Evolutionary conservation across 2,888 invertebrate genomes (phyloP), one percentile per base, ranked within the genome.

Genomic region (Drosophila fulvimacula): DNA sequence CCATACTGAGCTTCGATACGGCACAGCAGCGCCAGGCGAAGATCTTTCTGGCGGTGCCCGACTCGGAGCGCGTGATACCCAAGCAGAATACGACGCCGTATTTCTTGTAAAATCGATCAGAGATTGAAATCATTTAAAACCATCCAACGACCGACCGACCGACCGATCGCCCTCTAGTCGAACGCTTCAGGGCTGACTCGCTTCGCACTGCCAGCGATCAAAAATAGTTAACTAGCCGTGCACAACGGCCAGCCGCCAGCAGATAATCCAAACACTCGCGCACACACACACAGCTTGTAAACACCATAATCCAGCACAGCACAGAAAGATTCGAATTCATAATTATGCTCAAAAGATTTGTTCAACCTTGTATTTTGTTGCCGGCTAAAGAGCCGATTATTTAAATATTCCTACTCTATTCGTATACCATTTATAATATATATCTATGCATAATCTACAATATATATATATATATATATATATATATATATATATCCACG

Each of bases 1-100:
- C 99, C 56, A 99, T 99, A 88, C 94, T 99, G 91, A 96, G 97
- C 92, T 98, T 99, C 92, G 94, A 95, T 69, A 95, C 96, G 71
- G 95, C 95, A 9, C 96, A 96, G 79, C 95, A 96, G 79, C 95
- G 96, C 91, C 94, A 94, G 82, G 94, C 97, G 21, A 97, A 98
- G 93, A 94, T 99, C 88, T 99, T 99, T 93, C 94, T 96, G 84
- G 99, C 99, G 39, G 99, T 99, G 59, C 98, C 99, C 11, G 98
- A 99, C 92, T 95, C 95, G 24, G 97, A 99, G 89, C 94, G 99
- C 89, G 97, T 98, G 90, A 97, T 98, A 91, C 99, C 99, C 66
- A 96, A 96, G 59, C 94, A 97, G 92, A 97, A 96, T 89, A 96
- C 97, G 61, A 98, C 98, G 73, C 99, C 99, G 21, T 99, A 99